Conservation (phyloP, 2,797 vertebrate species). For the Zalophus californianus region DNA sequence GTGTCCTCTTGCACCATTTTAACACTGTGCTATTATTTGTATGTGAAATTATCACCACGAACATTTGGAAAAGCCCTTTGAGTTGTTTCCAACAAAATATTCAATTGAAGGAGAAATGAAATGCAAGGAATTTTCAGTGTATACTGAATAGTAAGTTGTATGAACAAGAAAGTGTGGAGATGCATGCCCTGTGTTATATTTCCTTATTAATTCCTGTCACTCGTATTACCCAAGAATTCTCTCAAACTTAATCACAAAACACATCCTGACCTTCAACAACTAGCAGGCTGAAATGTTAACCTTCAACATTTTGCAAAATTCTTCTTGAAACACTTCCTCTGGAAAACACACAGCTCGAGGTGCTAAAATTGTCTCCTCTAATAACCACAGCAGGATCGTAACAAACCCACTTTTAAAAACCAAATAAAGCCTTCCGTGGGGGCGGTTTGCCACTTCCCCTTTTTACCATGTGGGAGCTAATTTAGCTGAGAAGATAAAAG, state of each 20-base stretch:
- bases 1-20: slow-evolving; percentile 54
- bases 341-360: slow-evolving; percentile 77
- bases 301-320: slow-evolving; percentile 73
- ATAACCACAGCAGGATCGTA: slow-evolving; percentile 78
- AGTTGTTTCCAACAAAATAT: slow-evolving; percentile 71
- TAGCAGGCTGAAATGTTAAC: slow-evolving; percentile 59
- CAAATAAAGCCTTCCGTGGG: slow-evolving; percentile 84
- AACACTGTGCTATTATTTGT: slow-evolving; percentile 51
- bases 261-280: slow-evolving; percentile 68
- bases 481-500: slow-evolving; percentile 85
- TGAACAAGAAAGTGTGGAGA: slow-evolving; percentile 46
- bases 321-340: slow-evolving; percentile 74
- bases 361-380: slow-evolving; percentile 79
- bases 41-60: background rate
- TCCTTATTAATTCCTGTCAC: slow-evolving; percentile 67
- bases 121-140: slow-evolving; percentile 54
- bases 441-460: slow-evolving; percentile 84
- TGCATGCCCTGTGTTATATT: background rate
- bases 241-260: slow-evolving; percentile 67
- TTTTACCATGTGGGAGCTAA: slow-evolving; percentile 82
- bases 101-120: slow-evolving; percentile 74
- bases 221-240: slow-evolving; percentile 63
- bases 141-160: slow-evolving; percentile 36
- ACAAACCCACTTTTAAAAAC: slow-evolving; percentile 81
- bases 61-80: background rate